phyloP scores from a whole-genome alignment of 2,113 vertebrate genomes.

The Phrynosoma blainvillii region DNA sequence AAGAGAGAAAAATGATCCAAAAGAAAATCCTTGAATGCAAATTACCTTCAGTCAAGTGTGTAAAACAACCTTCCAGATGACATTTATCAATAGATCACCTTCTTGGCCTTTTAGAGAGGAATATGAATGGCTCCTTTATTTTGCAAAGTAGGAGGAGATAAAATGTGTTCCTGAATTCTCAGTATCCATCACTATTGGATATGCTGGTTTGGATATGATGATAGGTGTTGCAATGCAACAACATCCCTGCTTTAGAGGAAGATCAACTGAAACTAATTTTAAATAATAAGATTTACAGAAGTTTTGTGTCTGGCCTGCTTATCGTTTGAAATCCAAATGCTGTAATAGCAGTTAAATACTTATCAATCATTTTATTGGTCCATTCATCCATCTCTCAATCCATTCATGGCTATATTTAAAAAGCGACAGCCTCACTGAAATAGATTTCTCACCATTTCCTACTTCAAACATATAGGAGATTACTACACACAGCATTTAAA shows the following conservation, averaged over 20 bases:
- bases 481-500: too few relatives aligned
- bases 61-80: not conserved
- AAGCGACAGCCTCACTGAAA: not conserved
- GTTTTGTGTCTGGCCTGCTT: not conserved
- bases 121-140: not conserved
- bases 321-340: not conserved
- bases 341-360: not conserved
- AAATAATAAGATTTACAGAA: not conserved
- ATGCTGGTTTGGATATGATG: too few relatives aligned
- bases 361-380: not conserved
- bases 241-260: too few relatives aligned
- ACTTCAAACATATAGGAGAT: not conserved
- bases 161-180: too few relatives aligned
- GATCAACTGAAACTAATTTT: not conserved
- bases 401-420: not conserved
- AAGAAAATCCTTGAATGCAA: not conserved
- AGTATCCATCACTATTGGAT: too few relatives aligned
- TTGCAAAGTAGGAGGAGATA: not conserved
- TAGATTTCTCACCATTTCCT: not conserved
- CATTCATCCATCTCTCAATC: not conserved
- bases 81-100: not conserved
- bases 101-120: not conserved
- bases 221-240: too few relatives aligned
- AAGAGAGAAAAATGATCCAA: not conserved
- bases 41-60: not conserved